Conservation (phyloP, 2,888 invertebrate species). For the Nephrotoma flavescens region DNA sequence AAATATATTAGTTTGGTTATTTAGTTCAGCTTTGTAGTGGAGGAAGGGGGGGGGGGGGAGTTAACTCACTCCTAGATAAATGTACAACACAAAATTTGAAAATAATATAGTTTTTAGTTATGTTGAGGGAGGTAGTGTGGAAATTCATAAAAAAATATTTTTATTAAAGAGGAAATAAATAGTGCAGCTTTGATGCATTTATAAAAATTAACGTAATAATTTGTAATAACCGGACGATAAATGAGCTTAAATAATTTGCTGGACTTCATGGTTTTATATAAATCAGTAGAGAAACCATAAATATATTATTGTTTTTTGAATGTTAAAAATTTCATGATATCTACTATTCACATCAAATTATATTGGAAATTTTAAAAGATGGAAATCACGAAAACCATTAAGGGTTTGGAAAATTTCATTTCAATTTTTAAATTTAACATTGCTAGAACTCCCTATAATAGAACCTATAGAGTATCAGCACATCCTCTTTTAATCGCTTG, state of each 20-base stretch:
- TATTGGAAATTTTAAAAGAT: too few species aligned
- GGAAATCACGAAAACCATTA: too few species aligned
- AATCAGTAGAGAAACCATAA: not conserved
- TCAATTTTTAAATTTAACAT: too few species aligned
- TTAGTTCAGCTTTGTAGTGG: not conserved
- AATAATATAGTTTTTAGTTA: not conserved
- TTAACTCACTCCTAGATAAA: not conserved
- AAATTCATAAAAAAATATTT: not conserved
- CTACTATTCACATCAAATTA: too few species aligned
- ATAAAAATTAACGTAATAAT: not conserved
- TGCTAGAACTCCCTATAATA: too few species aligned
- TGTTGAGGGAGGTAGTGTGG: not conserved
- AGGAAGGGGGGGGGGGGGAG: not conserved
- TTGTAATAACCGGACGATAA: not conserved
- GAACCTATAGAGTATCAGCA: too few species aligned
- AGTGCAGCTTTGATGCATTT: not conserved
- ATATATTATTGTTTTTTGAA: too few species aligned
- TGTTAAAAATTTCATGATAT: too few species aligned
- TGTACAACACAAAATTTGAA: not conserved
- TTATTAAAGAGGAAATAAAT: not conserved
- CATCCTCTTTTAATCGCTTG: too few species aligned
- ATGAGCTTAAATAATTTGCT: not conserved
- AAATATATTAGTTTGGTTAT: not conserved
- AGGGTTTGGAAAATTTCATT: too few species aligned
- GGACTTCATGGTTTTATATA: not conserved